Percentiles rank a stretch among this genome's conserved stretches.
These are phyloP conservation scores for Hippopotamus amphibius DNA, from an alignment of 2,113 vertebrate genomes.

Conservation along the genomic window DNA sequence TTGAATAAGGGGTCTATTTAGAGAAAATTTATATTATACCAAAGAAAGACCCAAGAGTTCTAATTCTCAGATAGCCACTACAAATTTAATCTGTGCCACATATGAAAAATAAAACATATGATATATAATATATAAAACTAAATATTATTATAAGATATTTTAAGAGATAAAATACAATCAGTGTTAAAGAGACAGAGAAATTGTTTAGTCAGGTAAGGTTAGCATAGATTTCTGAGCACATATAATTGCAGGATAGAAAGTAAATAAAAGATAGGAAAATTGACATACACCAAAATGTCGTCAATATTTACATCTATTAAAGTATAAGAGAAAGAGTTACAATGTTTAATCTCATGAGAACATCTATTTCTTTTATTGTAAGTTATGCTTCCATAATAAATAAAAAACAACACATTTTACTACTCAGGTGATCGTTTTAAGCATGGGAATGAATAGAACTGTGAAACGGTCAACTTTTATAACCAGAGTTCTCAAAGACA, in stretches of 20 bases:
- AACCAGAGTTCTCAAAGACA: not conserved
- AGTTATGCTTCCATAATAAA: not conserved
- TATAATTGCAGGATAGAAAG: not conserved
- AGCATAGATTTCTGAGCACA: not conserved
- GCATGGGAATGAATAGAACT: not conserved
- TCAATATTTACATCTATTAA: not conserved
- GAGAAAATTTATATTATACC: not conserved
- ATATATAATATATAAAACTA: not conserved
- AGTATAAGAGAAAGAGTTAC: not conserved
- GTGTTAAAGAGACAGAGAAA: not conserved
- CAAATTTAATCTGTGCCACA: not conserved
- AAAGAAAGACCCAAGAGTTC: not conserved
- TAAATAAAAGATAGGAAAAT: constrained; percentile 18
- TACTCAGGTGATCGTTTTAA: not conserved
- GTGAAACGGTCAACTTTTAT: not conserved
- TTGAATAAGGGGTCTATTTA: not conserved
- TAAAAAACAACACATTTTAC: not conserved
- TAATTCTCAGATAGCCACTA: not conserved
- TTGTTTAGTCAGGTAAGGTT: not conserved
- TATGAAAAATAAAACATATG: not conserved
- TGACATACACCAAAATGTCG: not conserved
- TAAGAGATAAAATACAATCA: not conserved
- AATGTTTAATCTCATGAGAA: not conserved
- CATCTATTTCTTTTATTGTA: not conserved
- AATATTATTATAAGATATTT: not conserved